These are phyloP conservation scores for Ciconia nigra DNA, from an alignment of 2,797 vertebrate species.

Conservation along the genomic window DNA sequence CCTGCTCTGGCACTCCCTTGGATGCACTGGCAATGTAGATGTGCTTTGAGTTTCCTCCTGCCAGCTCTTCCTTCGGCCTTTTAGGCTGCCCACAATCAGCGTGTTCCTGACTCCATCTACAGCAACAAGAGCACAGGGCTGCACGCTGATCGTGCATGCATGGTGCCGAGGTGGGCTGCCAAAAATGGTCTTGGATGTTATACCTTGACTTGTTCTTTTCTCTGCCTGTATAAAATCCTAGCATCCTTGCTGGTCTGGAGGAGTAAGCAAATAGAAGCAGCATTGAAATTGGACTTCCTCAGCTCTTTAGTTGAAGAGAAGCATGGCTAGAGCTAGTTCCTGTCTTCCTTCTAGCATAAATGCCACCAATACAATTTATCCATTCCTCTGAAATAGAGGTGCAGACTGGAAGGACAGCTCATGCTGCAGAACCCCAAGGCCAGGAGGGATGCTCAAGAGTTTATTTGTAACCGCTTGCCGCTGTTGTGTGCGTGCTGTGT, in stretches of 20 bases:
- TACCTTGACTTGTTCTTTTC: not conserved
- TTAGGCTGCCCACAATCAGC: not conserved
- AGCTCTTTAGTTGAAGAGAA: not conserved
- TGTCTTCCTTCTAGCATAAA: not conserved
- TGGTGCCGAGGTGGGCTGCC: not conserved
- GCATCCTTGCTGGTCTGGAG: not conserved
- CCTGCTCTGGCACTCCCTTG: not conserved
- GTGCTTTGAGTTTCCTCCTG: not conserved
- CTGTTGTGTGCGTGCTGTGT: rapidly evolving
- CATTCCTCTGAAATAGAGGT: rapidly evolving
- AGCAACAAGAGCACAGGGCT: not conserved
- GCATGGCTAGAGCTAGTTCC: not conserved
- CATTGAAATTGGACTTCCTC: not conserved
- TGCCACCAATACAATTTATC: not conserved
- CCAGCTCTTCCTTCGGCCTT: not conserved
- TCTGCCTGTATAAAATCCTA: not conserved
- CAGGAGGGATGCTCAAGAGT: not conserved
- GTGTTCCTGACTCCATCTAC: not conserved
- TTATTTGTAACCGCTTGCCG: too few relatives aligned
- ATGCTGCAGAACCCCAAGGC: not conserved
- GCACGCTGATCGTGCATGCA: rapidly evolving
- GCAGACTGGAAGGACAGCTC: not conserved
- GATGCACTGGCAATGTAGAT: rapidly evolving
- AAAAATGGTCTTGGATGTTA: rapidly evolving
- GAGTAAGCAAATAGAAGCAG: not conserved